These are phyloP conservation scores for Leptinotarsa peninsularis DNA, from an alignment of 2,888 invertebrate genomes.

Conservation along the genomic window DNA sequence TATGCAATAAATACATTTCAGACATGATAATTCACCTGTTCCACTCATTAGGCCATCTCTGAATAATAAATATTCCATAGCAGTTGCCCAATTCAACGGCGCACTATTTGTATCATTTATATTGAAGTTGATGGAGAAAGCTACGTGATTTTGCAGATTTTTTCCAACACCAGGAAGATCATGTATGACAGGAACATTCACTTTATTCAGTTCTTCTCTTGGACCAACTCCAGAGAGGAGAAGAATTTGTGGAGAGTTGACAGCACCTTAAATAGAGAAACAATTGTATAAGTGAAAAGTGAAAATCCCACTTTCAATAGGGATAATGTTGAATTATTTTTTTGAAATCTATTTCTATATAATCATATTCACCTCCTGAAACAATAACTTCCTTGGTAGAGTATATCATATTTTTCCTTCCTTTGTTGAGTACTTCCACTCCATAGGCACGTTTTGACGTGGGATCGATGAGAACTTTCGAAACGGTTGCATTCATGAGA, in stretches of 20 bases:
- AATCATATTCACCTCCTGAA: conserved; percentile 65
- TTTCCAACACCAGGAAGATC: conserved; percentile 84
- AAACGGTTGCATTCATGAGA: conserved; percentile 84
- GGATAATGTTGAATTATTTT: not conserved
- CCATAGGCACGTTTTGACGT: conserved; percentile 81
- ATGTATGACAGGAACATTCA: conserved; percentile 76
- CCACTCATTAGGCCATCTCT: conserved; percentile 91
- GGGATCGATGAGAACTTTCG: conserved; percentile 80
- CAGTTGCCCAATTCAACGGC: conserved; percentile 91
- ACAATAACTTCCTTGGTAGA: conserved; percentile 79
- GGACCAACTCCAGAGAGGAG: conserved; percentile 91
- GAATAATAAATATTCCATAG: conserved; percentile 90
- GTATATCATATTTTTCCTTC: conserved; percentile 71
- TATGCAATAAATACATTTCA: too few species aligned
- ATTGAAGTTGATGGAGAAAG: conserved; percentile 81
- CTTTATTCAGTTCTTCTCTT: conserved; percentile 73
- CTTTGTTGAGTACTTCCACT: conserved; percentile 76
- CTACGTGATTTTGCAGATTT: conserved; percentile 89
- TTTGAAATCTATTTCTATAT: not conserved
- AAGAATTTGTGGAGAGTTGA: conserved; percentile 93
- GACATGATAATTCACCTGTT: conserved; percentile 71
- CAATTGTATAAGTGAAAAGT: conserved; percentile 1
- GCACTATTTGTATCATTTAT: conserved; percentile 88
- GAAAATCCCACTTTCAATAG: not conserved
- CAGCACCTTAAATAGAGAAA: conserved; percentile 71